phyloP scores from a whole-genome alignment of 2,888 invertebrate species.

The Stenotaenia linearis region DNA sequence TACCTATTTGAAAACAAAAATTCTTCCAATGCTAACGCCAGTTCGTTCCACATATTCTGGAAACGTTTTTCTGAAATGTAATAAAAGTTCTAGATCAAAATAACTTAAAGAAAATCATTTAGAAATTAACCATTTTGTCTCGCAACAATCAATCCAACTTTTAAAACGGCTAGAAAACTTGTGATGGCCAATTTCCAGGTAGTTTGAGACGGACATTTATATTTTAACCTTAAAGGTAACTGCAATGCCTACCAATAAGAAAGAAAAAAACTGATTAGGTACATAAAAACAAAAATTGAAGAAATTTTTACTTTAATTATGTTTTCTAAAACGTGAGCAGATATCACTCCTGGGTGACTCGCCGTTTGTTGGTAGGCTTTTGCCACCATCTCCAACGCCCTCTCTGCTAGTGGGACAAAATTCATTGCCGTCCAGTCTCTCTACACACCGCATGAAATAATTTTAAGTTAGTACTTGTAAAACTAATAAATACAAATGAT shows the following conservation, averaged over 20 bases:
- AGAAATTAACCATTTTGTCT: slow-evolving; percentile 64
- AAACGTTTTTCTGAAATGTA: slow-evolving; percentile 21
- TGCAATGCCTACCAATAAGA: slow-evolving; percentile 30
- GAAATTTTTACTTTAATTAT: slow-evolving; percentile 56
- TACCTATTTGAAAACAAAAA: slow-evolving; percentile 24
- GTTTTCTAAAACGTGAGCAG: slow-evolving; percentile 64
- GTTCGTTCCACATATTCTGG: background rate
- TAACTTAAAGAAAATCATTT: too few relatives aligned
- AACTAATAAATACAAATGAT: background rate
- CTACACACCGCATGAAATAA: slow-evolving; percentile 44
- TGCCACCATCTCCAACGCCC: slow-evolving; percentile 66
- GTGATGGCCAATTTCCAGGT: slow-evolving; percentile 79
- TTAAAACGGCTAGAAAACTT: slow-evolving; percentile 68
- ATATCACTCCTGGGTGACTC: slow-evolving; percentile 63
- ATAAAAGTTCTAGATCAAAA: too few relatives aligned
- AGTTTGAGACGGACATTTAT: slow-evolving; percentile 65
- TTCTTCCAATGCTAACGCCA: slow-evolving; percentile 27
- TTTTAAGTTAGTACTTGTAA: background rate
- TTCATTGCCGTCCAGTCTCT: slow-evolving; percentile 72
- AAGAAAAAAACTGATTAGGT: background rate
- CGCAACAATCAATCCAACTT: slow-evolving; percentile 80
- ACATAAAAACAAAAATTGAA: background rate
- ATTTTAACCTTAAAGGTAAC: slow-evolving; percentile 35
- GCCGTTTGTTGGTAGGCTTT: slow-evolving; percentile 69
- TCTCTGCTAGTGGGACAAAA: slow-evolving; percentile 80